Base-by-base conservation (phyloP, 2,113 vertebrate species). In the Sminthopsis crassicaudata region DNA sequence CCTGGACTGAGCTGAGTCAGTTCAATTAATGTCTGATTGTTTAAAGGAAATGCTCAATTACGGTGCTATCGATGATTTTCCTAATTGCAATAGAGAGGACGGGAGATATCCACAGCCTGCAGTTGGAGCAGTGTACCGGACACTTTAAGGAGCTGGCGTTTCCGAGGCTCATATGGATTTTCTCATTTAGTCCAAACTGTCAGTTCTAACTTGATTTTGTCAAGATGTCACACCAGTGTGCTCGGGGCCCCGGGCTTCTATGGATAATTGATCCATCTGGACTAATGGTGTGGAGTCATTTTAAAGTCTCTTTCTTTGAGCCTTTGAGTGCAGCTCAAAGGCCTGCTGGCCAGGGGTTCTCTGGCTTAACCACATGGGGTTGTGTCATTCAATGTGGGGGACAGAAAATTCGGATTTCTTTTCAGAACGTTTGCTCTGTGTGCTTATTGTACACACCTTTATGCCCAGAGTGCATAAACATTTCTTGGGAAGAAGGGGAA, bases 141-240 rank as follows among this genome's bases (percentile, higher is more conserved):
- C 91, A 97, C 97, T 92, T 16, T 0, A 67, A 92, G 93, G 93
- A 97, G 93, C 97, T 90, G 26, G 97, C 0, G 92, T 92, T 93
- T 97, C 93, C 90, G 12, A 94, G 91, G 96, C 97, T 97, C 94
- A 96, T 97, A 96, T 53, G 10, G 96, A 98, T 98, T 97, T 98
- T 98, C 97, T 98, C 97, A 93, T 96, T 98, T 96, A 98, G 97
- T 97, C 92, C 91, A 97, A 97, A 98, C 93, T 97, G 97, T 98
- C 97, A 98, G 93, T 96, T 95, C 98, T 98, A 98, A 98, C 96
- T 97, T 95, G 96, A 98, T 98, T 98, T 98, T 96, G 94, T 98
- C 98, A 98, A 98, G 95, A 94, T 98, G 96, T 97, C 91, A 96
- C 97, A 96, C 95, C 98, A 98, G 97, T 98, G 98, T 98, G 97